phyloP scores from a whole-genome alignment of 2,888 invertebrate genomes.

The Epirrhoe alternata region DNA sequence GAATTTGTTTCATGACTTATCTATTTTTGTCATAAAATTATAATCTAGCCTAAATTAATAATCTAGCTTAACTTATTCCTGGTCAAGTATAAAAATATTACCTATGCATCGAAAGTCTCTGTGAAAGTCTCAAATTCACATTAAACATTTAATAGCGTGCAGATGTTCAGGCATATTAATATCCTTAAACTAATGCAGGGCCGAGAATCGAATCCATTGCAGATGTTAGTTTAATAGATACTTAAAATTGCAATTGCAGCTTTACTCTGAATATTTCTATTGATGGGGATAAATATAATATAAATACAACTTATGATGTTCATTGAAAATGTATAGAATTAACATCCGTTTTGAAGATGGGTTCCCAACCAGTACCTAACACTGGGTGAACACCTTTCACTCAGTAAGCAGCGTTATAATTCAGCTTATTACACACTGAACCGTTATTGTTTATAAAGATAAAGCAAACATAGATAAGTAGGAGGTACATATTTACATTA shows the following conservation, averaged over 20 bases:
- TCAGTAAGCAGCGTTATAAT: background rate
- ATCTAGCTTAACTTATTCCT: too few species aligned
- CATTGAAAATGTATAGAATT: background rate
- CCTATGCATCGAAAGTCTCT: background rate
- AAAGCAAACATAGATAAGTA: too few species aligned
- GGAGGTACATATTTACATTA: too few species aligned
- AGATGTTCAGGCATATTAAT: constrained; percentile 6
- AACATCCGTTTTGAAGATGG: background rate
- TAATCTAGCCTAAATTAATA: too few species aligned
- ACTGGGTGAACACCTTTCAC: background rate
- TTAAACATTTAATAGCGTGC: constrained; percentile 8
- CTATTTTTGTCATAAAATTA: too few species aligned
- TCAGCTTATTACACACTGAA: background rate
- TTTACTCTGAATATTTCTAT: constrained; percentile 4
- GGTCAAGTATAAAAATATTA: too few species aligned
- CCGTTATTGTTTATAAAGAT: too few species aligned
- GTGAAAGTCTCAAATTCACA: constrained; percentile 9
- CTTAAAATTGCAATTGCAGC: constrained; percentile 22
- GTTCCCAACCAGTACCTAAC: too few species aligned
- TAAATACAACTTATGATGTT: background rate
- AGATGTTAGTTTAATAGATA: constrained; percentile 26
- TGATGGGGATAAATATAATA: background rate
- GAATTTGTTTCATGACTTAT: too few species aligned
- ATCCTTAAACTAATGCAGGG: background rate
- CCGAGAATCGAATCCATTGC: constrained; percentile 30